phyloP scores from a whole-genome alignment of 2,113 vertebrate genomes.

The Dromiciops gliroides region DNA sequence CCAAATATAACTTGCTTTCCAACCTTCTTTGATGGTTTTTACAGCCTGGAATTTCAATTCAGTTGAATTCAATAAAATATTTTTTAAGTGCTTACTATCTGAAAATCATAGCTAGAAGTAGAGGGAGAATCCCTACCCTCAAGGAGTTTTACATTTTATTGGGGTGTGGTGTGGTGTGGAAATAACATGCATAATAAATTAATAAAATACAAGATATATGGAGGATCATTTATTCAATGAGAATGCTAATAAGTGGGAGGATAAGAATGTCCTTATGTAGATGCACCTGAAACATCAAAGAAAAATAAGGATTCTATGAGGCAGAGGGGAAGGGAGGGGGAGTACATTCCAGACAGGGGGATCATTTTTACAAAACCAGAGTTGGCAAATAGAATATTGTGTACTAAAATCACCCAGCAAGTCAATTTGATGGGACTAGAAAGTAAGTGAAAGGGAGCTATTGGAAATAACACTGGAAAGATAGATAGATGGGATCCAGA shows the following conservation, averaged over 20 bases:
- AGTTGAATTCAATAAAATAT: not conserved
- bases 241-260: not conserved
- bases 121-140: not conserved
- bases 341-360: not conserved
- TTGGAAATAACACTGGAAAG: not conserved
- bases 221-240: not conserved
- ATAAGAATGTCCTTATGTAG: not conserved
- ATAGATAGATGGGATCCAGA: not conserved
- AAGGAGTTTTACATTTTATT: not conserved
- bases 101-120: not conserved
- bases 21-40: not conserved
- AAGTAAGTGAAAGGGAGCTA: not conserved
- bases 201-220: not conserved
- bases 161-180: not conserved
- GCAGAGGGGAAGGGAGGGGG: too few relatives aligned
- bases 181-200: not conserved
- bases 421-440: not conserved
- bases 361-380: not conserved
- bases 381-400: not conserved
- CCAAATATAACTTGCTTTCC: not conserved
- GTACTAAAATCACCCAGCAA: not conserved
- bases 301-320: not conserved
- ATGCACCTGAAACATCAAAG: not conserved
- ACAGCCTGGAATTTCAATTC: not conserved
- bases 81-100: not conserved